These are phyloP conservation scores for Anas bahamensis DNA, from an alignment of 2,797 vertebrate genomes.

Conservation along the genomic window DNA sequence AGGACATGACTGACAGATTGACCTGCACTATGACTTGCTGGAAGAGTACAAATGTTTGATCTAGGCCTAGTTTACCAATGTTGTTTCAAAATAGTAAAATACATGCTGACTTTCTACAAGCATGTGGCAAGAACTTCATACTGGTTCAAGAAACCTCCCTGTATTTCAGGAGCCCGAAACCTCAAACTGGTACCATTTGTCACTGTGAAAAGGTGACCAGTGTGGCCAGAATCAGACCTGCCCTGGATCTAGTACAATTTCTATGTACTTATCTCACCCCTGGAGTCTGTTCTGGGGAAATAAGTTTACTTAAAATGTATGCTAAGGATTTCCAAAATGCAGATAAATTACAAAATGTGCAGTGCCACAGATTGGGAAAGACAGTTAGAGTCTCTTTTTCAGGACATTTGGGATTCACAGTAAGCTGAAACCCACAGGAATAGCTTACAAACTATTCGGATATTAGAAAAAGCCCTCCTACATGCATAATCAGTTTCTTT, in stretches of 20 bases:
- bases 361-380: not conserved
- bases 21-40: not conserved
- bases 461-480: not conserved
- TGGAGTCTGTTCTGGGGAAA: not conserved
- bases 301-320: not conserved
- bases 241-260: not conserved
- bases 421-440: not conserved
- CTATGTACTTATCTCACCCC: not conserved
- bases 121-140: not conserved
- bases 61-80: not conserved
- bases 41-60: not conserved
- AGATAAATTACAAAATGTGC: not conserved
- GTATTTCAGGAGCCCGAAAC: not conserved
- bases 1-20: slow-evolving; percentile 4
- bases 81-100: not conserved
- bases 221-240: not conserved
- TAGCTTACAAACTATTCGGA: not conserved
- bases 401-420: not conserved
- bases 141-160: not conserved
- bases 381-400: not conserved
- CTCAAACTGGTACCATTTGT: not conserved
- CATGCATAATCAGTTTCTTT: not conserved
- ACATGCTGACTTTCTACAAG: not conserved
- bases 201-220: not conserved
- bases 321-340: not conserved